phyloP scores from a whole-genome alignment of 2,113 vertebrate species.

The Merops nubicus region DNA sequence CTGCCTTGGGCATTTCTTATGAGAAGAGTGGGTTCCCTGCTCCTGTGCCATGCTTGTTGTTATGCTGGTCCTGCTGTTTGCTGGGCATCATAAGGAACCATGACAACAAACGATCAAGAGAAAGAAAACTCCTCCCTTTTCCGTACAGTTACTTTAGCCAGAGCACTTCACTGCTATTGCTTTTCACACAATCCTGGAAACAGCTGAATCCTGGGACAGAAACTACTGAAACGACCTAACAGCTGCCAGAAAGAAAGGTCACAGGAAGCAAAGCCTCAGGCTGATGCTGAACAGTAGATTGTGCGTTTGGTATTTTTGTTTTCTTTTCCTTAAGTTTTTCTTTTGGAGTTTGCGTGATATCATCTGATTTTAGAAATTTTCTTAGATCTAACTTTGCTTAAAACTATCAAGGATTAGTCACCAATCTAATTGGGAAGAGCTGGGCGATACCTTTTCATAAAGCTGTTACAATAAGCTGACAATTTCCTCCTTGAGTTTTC shows the following conservation, averaged over 20 bases:
- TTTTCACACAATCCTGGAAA: background rate
- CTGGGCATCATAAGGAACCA: background rate
- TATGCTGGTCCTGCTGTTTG: background rate
- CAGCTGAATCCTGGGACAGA: background rate
- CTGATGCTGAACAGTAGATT: background rate
- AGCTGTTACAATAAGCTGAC: background rate
- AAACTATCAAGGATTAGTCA: background rate
- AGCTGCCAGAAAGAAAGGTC: background rate
- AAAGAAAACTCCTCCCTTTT: background rate
- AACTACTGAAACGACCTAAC: background rate
- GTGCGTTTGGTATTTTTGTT: background rate
- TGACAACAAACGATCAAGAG: background rate
- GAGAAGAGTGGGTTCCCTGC: background rate
- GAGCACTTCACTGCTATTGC: background rate
- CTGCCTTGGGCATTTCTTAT: background rate
- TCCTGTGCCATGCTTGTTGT: rapidly evolving
- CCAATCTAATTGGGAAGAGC: background rate
- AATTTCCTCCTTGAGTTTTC: background rate
- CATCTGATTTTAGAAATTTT: background rate
- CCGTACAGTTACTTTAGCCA: background rate
- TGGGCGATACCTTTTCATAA: background rate
- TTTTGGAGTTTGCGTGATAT: background rate
- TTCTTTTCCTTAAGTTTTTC: background rate
- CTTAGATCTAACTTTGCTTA: background rate
- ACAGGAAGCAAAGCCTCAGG: background rate